phyloP scores from a whole-genome alignment of 2,888 invertebrate species.

The Busseola fusca region DNA sequence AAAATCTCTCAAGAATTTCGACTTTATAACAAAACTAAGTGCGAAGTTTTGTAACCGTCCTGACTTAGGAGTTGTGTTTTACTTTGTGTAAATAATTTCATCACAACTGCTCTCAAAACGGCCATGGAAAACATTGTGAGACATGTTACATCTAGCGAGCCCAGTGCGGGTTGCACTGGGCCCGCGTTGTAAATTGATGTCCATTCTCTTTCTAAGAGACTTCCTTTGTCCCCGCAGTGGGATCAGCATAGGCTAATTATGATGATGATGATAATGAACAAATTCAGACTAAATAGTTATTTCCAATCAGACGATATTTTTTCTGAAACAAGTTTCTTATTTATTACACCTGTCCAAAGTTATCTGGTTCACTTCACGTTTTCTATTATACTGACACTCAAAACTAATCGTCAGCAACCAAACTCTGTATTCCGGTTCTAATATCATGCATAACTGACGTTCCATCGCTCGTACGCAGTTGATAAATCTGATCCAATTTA shows the following conservation, averaged over 20 bases:
- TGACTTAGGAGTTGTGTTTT: background rate
- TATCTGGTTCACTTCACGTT: slow-evolving; percentile 22
- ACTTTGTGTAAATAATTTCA: slow-evolving; percentile 1
- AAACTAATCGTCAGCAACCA: slow-evolving; percentile 33
- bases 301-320: background rate
- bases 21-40: background rate
- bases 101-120: background rate
- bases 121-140: background rate
- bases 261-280: background rate
- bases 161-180: background rate
- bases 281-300: background rate
- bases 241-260: background rate
- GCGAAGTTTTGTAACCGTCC: background rate
- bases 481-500: slow-evolving; percentile 86
- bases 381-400: slow-evolving; percentile 22
- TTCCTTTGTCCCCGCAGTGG: background rate
- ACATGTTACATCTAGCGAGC: background rate
- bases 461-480: slow-evolving; percentile 72
- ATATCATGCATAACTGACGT: slow-evolving; percentile 70
- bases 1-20: background rate
- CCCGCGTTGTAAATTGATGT: background rate
- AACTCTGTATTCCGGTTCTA: slow-evolving; percentile 32
- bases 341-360: slow-evolving; percentile 9
- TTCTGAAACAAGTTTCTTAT: slow-evolving; percentile 10
- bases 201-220: background rate